Base-by-base conservation (phyloP, 2,113 vertebrate species). In the Stigmatopora argus region DNA sequence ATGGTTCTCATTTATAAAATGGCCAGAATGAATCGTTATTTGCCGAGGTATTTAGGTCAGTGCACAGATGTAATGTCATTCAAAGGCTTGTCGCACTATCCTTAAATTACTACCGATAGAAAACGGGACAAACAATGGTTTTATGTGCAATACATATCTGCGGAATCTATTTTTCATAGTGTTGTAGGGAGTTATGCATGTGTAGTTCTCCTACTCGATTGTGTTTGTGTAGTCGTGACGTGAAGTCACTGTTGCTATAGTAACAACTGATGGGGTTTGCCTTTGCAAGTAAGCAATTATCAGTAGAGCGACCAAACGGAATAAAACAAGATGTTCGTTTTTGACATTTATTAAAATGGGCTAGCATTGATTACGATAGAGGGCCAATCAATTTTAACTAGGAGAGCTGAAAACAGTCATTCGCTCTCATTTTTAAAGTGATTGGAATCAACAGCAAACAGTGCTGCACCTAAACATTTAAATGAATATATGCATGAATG, bases 31-130 rank as follows among this genome's bases (percentile, higher is more conserved):
- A 56, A 56, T 5, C 8, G 53, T 56, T 56, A 61, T 41, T 45
- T 44, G 6, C 41, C 44, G 59, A 61, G 19, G 13, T 45, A 45
- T 46, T 46, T 61, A 61, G 41, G 41, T 61, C 59, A 61, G 38
- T 61, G 59, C 59, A 61, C 59, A 45, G 35, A 61, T 61, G 41
- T 41, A 61, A 61, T 61, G 44, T 61, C 38, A 23, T 41, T 46
- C n/a, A 6, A 45, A 61, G 15, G 38, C 38, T 45, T 45, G n/a
- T 21, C 41, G 23, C 12, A 14, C 41, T 6, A 9, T 61, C 35
- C 59, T 61, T 46, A 23, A 45, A 44, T 45, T 21, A 35, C 21
- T 61, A 21, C 12, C 14, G 41, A n/a, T 21, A 23, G n/a, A 45
- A 46, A 61, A 41, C 6, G 19, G 14, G 38, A 41, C 38, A 61